These are phyloP conservation scores for Nerophis ophidion DNA, from an alignment of 2,113 vertebrate genomes.

Conservation along the genomic window DNA sequence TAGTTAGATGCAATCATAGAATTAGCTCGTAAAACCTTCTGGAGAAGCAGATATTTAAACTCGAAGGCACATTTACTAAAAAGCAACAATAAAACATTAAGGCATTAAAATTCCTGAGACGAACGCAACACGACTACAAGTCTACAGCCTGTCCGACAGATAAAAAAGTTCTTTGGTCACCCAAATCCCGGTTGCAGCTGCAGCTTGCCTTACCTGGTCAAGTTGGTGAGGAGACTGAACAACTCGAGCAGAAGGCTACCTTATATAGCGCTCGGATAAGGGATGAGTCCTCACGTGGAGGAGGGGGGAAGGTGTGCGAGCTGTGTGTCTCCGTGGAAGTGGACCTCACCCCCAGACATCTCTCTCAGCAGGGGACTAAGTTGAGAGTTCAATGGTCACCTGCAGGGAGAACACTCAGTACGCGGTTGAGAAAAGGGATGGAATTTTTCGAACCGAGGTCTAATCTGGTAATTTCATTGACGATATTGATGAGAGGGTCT, in stretches of 20 bases:
- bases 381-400: constrained; percentile 68
- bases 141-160: background rate
- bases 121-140: background rate
- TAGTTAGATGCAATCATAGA: constrained; percentile 5
- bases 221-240: constrained; percentile 65
- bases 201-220: constrained; percentile 65
- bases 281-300: constrained; percentile 25
- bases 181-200: constrained; percentile 1
- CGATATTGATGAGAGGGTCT: too few relatives aligned
- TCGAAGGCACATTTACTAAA: background rate
- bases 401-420: constrained; percentile 43
- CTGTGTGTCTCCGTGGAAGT: constrained; percentile 67
- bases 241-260: constrained; percentile 18
- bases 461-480: background rate
- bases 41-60: background rate
- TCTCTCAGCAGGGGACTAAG: constrained; percentile 46
- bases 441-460: background rate
- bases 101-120: background rate
- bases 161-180: background rate
- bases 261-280: constrained; percentile 61
- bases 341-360: constrained; percentile 67
- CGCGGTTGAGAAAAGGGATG: background rate
- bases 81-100: background rate
- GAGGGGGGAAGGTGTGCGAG: constrained; percentile 34
- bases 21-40: constrained; percentile 13